A percentile compares a stretch with the other conserved stretches of the same genome.
phyloP scores from a whole-genome alignment of 2,888 invertebrate genomes.

The Tetanocera ferruginea region DNA sequence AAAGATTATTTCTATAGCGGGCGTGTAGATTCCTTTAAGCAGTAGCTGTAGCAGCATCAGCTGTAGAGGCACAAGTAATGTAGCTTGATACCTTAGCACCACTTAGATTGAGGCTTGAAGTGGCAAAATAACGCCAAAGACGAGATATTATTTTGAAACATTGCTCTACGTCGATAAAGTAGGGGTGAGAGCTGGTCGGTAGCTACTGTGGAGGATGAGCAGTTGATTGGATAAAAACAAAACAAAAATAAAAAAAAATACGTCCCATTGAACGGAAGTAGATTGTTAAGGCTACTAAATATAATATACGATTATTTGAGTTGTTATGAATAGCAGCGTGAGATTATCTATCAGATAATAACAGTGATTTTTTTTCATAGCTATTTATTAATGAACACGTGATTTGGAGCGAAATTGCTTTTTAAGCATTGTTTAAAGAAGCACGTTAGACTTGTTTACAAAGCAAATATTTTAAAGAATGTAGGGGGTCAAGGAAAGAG shows the following conservation, averaged over 20 bases:
- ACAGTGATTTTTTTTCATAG: background rate
- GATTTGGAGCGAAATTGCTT: background rate
- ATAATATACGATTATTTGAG: background rate
- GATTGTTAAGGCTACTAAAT: background rate
- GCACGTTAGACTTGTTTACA: no score
- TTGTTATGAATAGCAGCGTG: background rate
- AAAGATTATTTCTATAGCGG: background rate
- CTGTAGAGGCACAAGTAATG: no score
- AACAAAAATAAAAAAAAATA: background rate
- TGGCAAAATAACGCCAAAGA: background rate
- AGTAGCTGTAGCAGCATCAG: background rate
- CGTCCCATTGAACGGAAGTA: conserved; percentile 1
- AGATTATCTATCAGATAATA: background rate
- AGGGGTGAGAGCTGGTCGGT: background rate
- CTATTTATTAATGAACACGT: background rate
- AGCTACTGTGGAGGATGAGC: background rate
- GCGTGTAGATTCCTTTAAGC: background rate
- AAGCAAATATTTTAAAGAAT: no score
- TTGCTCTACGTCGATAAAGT: background rate
- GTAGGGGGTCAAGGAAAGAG: no score
- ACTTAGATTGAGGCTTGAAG: background rate
- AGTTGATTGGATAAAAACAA: background rate
- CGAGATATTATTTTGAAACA: background rate
- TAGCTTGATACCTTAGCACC: background rate
- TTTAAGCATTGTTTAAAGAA: background rate